These are phyloP conservation scores for Branchinecta lynchi DNA, from an alignment of 1,140 invertebrate genomes.

Conservation along the genomic window DNA sequence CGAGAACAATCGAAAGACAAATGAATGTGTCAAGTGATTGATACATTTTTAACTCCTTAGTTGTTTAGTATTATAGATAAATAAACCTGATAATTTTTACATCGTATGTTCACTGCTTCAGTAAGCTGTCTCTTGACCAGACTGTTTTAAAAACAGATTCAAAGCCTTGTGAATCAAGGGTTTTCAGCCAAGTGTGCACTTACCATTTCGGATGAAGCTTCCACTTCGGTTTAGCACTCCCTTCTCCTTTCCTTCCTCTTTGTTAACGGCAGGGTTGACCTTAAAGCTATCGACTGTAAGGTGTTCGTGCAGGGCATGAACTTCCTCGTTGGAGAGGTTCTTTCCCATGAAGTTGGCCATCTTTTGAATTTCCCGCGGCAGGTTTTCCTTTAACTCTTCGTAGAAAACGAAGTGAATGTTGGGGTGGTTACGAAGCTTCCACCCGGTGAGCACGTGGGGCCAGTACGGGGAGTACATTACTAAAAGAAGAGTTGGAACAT, in stretches of 20 bases:
- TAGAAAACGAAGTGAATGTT: conserved; percentile 22
- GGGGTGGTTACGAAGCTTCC: conserved; percentile 21
- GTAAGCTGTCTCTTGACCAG: not conserved
- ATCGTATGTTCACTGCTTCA: not conserved
- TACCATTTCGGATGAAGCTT: conserved; percentile 20
- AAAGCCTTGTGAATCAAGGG: not conserved
- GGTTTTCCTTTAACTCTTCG: conserved; percentile 34
- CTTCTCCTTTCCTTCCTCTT: conserved; percentile 29
- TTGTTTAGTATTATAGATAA: not conserved
- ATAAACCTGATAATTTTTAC: not conserved
- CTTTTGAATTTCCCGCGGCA: conserved; percentile 42
- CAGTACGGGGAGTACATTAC: conserved; percentile 20
- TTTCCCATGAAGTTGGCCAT: conserved; percentile 58
- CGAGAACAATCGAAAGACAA: not conserved
- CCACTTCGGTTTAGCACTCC: conserved; percentile 13
- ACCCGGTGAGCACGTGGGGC: conserved; percentile 16
- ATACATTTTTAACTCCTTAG: not conserved
- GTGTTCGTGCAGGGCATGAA: conserved; percentile 48
- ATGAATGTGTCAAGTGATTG: not conserved
- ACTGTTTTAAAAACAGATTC: not conserved
- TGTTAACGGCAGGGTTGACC: conserved; percentile 53
- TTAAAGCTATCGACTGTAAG: conserved; percentile 58
- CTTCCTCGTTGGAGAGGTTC: conserved; percentile 43
- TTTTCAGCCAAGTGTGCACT: not conserved
- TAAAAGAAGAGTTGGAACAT: not conserved